Conservation (phyloP, 1,140 invertebrate genomes). For the Neomicropteryx cornuta region DNA sequence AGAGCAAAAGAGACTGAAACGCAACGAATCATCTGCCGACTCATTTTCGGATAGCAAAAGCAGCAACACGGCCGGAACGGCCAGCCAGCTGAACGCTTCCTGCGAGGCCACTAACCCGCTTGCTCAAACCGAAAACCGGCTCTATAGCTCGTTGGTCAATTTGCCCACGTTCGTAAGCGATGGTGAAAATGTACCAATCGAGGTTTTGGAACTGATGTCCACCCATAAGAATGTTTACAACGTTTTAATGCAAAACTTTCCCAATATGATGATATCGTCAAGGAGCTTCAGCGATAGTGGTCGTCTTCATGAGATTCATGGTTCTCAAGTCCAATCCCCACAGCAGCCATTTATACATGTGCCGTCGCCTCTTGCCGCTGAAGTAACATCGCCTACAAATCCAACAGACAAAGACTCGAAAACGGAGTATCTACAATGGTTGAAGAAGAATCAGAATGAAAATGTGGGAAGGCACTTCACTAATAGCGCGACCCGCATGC, state of each 20-base stretch:
- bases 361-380: slow-evolving; percentile 27
- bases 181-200: slow-evolving; percentile 61
- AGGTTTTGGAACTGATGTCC: slow-evolving; percentile 61
- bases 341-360: neutral
- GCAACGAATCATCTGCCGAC: slow-evolving; percentile 49
- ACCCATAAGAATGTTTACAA: slow-evolving; percentile 58
- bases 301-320: slow-evolving; percentile 29
- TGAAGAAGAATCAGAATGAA: slow-evolving; percentile 32
- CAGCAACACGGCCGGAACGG: slow-evolving; percentile 46
- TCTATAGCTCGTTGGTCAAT: slow-evolving; percentile 68
- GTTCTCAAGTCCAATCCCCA: slow-evolving; percentile 21
- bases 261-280: slow-evolving; percentile 54
- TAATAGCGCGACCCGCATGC: slow-evolving; percentile 33
- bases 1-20: slow-evolving; percentile 46
- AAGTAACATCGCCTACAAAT: slow-evolving; percentile 17
- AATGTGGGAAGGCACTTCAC: slow-evolving; percentile 29
- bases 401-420: slow-evolving; percentile 26
- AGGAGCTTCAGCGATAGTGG: slow-evolving; percentile 62
- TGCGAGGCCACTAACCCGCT: slow-evolving; percentile 22
- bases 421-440: slow-evolving; percentile 44
- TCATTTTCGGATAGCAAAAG: slow-evolving; percentile 58
- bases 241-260: slow-evolving; percentile 61
- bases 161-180: slow-evolving; percentile 72
- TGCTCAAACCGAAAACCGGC: slow-evolving; percentile 30
- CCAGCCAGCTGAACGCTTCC: slow-evolving; percentile 29